Percentiles rank a stretch among this genome's conserved stretches.
Conservation (phyloP, 2,113 vertebrate genomes). For the Podarcis muralis region DNA sequence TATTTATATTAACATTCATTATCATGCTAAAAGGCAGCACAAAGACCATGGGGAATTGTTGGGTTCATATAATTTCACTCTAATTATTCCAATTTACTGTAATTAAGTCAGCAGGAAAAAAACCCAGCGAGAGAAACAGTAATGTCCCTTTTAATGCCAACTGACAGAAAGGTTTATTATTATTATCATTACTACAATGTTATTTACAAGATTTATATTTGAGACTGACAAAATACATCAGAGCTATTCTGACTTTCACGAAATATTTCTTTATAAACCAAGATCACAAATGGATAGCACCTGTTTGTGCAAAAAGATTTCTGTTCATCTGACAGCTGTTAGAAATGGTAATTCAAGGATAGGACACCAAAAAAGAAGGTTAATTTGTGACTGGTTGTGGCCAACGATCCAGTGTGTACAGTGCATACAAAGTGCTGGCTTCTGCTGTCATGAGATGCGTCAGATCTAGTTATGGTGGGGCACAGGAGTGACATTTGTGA, state of each 20-base stretch:
- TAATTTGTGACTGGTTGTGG: neutral
- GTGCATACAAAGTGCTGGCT: neutral
- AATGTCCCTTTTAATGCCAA: conserved; percentile 60
- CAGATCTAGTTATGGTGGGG: neutral
- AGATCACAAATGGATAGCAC: neutral
- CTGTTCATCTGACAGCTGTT: neutral
- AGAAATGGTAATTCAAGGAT: neutral
- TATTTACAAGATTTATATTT: conserved; percentile 51
- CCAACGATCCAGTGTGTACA: neutral
- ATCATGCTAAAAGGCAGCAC: conserved; percentile 63
- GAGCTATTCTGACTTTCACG: conserved; percentile 31
- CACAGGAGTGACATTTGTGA: neutral
- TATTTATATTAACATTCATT: conserved; percentile 71
- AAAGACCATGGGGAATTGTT: conserved; percentile 63
- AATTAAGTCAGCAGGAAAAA: conserved; percentile 70
- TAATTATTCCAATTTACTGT: conserved; percentile 75
- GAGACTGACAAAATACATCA: conserved; percentile 30
- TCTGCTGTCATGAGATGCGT: neutral
- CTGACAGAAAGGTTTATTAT: conserved; percentile 25
- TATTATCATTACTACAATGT: conserved; percentile 26
- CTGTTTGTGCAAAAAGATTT: neutral
- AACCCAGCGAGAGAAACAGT: conserved; percentile 55
- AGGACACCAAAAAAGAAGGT: neutral
- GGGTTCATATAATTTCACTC: conserved; percentile 62
- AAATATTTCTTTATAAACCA: neutral